These are phyloP conservation scores for Arrhopalites spinosus DNA, from an alignment of 2,888 invertebrate genomes.

Conservation along the genomic window DNA sequence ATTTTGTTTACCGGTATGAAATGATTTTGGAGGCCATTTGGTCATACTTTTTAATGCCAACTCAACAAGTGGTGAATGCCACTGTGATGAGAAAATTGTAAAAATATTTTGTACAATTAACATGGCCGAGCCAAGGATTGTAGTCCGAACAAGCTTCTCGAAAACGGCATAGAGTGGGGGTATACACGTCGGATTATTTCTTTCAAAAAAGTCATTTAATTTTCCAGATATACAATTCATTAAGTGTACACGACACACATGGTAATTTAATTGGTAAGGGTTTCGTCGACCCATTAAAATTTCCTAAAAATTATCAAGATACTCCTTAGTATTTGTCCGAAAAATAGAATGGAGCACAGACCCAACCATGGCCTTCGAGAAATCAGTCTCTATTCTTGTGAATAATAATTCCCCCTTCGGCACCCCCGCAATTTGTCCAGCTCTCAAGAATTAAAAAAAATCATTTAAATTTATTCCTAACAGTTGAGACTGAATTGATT, in stretches of 20 bases:
- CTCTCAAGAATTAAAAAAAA: no score
- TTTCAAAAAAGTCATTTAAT: background rate
- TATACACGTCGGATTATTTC: background rate
- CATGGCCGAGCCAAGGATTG: no score
- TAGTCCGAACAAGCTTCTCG: no score
- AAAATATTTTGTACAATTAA: no score
- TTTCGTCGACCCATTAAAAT: background rate
- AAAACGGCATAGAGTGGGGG: no score
- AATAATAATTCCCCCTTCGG: background rate
- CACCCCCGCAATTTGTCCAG: background rate
- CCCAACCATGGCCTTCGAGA: background rate
- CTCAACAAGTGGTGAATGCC: no score
- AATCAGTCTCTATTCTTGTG: constrained; percentile 2
- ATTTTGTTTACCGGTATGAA: no score
- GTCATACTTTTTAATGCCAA: no score
- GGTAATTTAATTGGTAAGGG: background rate
- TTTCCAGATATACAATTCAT: background rate
- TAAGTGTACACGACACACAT: background rate
- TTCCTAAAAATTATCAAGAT: background rate
- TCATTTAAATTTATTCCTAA: background rate
- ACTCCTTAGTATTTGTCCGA: background rate
- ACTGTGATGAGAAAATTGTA: no score
- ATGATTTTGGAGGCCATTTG: no score
- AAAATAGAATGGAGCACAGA: background rate
- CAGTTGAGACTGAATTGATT: background rate